These are phyloP conservation scores for Cephus pygmeus DNA, from an alignment of 2,888 invertebrate species.

Conservation along the genomic window DNA sequence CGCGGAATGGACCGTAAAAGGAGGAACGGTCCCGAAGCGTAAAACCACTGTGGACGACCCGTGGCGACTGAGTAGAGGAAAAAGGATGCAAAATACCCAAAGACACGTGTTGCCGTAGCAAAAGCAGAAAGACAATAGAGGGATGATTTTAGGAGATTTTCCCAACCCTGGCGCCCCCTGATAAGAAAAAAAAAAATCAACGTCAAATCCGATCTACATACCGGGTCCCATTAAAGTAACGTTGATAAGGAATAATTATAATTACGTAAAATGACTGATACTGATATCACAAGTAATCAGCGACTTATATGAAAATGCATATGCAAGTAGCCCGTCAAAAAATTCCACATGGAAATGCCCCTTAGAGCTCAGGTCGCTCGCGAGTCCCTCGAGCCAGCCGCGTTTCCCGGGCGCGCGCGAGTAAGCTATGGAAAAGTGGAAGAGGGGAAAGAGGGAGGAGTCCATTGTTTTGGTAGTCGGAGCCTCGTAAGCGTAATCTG, in stretches of 20 bases:
- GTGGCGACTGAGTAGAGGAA: neutral
- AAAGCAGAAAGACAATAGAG: neutral
- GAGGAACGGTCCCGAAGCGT: neutral
- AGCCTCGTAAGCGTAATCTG: neutral
- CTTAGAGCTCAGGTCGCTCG: neutral
- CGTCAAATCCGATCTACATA: too few relatives aligned
- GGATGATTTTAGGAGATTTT: too few relatives aligned
- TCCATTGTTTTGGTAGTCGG: neutral
- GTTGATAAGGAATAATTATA: too few relatives aligned
- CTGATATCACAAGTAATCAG: too few relatives aligned
- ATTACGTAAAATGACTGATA: too few relatives aligned
- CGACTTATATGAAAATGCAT: too few relatives aligned
- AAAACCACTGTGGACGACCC: neutral
- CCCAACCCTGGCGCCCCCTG: too few relatives aligned
- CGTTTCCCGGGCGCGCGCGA: neutral
- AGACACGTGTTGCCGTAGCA: neutral
- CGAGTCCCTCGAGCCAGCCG: neutral
- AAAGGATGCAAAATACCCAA: neutral
- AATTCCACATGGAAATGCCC: too few relatives aligned
- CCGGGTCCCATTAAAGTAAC: too few relatives aligned
- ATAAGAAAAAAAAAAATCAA: too few relatives aligned
- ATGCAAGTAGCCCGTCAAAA: too few relatives aligned
- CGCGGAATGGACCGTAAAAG: conserved; percentile 35
- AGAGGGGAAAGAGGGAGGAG: neutral
- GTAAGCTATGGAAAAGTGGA: neutral